phyloP scores from a whole-genome alignment of 2,888 invertebrate genomes.

The Conus canariensis region DNA sequence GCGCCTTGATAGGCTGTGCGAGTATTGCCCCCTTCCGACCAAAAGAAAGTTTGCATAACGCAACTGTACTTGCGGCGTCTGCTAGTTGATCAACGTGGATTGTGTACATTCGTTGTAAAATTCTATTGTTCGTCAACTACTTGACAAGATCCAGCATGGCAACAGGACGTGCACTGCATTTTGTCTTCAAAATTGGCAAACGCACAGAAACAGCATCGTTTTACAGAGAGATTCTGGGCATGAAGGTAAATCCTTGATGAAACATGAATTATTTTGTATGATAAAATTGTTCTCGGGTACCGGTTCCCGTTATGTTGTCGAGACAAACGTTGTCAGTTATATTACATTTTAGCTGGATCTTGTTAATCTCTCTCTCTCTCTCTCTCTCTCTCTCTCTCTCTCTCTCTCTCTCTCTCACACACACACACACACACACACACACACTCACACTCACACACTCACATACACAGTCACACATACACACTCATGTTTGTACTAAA shows the following conservation, averaged over 20 bases:
- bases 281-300: too few species aligned
- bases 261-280: too few species aligned
- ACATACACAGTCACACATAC: constrained; percentile 4
- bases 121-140: too few species aligned
- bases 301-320: too few species aligned
- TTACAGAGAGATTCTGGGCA: constrained; percentile 93
- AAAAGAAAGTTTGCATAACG: background rate
- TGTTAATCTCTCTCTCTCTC: too few species aligned
- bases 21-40: background rate
- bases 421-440: constrained; percentile 28
- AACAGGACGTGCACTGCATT: constrained; percentile 89
- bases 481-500: background rate
- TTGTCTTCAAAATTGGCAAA: constrained; percentile 97
- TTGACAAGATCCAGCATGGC: constrained; percentile 51
- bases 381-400: background rate
- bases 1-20: background rate
- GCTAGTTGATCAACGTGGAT: too few species aligned
- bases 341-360: too few species aligned
- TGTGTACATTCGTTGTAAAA: too few species aligned
- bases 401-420: background rate
- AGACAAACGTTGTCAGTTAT: too few species aligned
- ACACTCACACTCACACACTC: background rate
- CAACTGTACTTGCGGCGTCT: background rate
- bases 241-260: constrained; percentile 86
- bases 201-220: constrained; percentile 91